phyloP scores from a whole-genome alignment of 2,797 vertebrate species.

The Pelodytes ibericus region DNA sequence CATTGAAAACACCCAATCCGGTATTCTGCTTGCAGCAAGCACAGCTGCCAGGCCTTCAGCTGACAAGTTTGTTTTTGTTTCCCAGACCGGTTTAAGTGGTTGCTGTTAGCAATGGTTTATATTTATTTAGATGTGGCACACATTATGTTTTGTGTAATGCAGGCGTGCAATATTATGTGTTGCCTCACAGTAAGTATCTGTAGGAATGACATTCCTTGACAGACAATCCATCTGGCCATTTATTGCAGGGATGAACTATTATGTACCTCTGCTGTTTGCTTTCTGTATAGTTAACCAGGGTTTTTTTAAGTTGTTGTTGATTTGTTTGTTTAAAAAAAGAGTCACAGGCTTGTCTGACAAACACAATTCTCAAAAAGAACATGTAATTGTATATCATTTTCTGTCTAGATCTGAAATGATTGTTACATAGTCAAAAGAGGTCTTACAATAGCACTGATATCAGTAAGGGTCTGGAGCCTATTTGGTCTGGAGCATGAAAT shows the following conservation, averaged over 20 bases:
- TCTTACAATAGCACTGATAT: too few relatives aligned
- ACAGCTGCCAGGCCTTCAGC: constrained; percentile 9
- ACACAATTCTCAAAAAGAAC: neutral
- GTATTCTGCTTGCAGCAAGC: neutral
- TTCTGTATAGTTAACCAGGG: neutral
- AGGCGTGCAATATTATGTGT: constrained; percentile 28
- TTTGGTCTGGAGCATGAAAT: too few relatives aligned
- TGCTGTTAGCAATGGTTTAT: constrained; percentile 15
- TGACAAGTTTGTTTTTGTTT: neutral
- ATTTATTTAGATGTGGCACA: constrained; percentile 19
- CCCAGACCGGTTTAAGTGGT: neutral
- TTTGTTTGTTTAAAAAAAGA: constrained; percentile 16
- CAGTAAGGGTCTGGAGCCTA: too few relatives aligned
- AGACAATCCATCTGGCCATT: constrained; percentile 28
- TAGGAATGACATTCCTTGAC: constrained; percentile 28
- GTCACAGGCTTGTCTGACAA: neutral
- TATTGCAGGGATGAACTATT: constrained; percentile 17
- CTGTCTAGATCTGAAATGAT: neutral
- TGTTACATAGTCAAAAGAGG: too few relatives aligned
- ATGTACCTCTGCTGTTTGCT: constrained; percentile 14
- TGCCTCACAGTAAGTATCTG: neutral
- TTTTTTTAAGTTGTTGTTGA: neutral
- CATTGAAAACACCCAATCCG: neutral
- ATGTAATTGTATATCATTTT: constrained; percentile 6
- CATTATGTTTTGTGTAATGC: constrained; percentile 15